Evolutionary conservation across 2,113 vertebrate genomes (phyloP), one percentile per base, ranked within the genome.

Genomic region (Todiramphus chloris): DNA sequence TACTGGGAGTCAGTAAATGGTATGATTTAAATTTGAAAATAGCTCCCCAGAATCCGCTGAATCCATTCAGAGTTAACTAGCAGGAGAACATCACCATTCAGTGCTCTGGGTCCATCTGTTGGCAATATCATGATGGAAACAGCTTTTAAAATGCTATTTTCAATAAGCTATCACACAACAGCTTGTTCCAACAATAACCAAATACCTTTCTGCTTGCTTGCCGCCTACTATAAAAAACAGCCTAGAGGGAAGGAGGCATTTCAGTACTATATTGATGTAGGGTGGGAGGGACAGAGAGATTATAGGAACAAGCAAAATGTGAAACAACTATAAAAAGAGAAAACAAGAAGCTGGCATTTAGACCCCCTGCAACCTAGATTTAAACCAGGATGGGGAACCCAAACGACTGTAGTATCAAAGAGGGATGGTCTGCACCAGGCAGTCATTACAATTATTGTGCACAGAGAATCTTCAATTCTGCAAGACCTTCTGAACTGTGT

Each of bases 51-150:
- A 86, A 91, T 93, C 91, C 87, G 76, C 91, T 83, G 86, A 97
- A 87, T 93, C 87, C 96, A 96, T 97, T 98, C 96, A 97, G 94
- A 97, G 94, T 35, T 66, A 98, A 95, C 78, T 92, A 97, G 94
- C 89, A 97, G 90, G 84, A 97, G 91, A 98, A 94, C 79, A 97
- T 48, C 92, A 96, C 88, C 95, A 95, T 98, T 97, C 94, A 95
- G 91, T 89, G 97, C 97, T 97, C 98, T 97, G 96, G 83, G 95
- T 98, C 98, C 98, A 98, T 98, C 98, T 98, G 97, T 98, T 98
- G 97, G 96, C 96, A 98, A 96, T 96, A 97, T 83, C 94, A 97
- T 91, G 88, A 97, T 70, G 95, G 87, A 97, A 97, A 98, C 89
- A 97, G 96, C 94, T 97, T 97, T 97, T 89, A 55, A 97, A 97